Conservation (phyloP, 2,113 vertebrate species). For the Scomber japonicus region DNA sequence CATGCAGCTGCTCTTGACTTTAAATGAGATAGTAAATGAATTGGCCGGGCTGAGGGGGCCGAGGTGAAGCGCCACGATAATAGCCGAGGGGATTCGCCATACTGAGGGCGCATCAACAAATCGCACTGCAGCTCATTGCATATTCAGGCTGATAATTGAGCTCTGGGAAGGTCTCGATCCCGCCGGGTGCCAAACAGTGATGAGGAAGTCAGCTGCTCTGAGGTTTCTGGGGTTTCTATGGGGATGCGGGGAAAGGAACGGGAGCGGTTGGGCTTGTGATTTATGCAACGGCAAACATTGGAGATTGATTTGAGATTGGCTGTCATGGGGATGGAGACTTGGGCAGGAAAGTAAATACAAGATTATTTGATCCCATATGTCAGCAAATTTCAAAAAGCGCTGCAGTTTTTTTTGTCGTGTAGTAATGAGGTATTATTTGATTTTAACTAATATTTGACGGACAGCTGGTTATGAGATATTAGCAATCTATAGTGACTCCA, state of each 20-base stretch:
- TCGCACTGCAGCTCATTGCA: constrained; percentile 58
- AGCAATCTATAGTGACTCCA: background rate
- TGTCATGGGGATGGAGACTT: constrained; percentile 38
- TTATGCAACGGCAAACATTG: constrained; percentile 67
- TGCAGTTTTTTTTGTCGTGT: constrained; percentile 14
- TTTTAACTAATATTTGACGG: constrained; percentile 25
- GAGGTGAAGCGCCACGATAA: constrained; percentile 40
- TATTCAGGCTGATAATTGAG: constrained; percentile 69
- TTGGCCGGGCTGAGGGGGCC: constrained; percentile 36
- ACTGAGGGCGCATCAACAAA: constrained; percentile 30
- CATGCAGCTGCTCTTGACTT: constrained; percentile 56
- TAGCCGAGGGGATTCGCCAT: constrained; percentile 48
- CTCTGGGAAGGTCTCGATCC: constrained; percentile 56
- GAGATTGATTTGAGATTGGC: constrained; percentile 56
- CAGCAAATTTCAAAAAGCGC: constrained; percentile 52
- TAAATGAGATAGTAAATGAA: constrained; percentile 73
- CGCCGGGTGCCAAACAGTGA: constrained; percentile 28
- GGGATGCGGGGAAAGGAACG: background rate
- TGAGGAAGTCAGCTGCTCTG: constrained; percentile 51
- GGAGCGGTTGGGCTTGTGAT: constrained; percentile 40
- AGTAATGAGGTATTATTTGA: constrained; percentile 31
- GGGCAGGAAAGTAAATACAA: constrained; percentile 50
- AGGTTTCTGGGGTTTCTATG: constrained; percentile 24
- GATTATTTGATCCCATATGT: constrained; percentile 56
- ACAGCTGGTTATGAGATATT: constrained; percentile 32